Evolutionary conservation across 2,888 invertebrate species (phyloP), one percentile per base, ranked within the genome.

Genomic region (Cheilosia impressa): DNA sequence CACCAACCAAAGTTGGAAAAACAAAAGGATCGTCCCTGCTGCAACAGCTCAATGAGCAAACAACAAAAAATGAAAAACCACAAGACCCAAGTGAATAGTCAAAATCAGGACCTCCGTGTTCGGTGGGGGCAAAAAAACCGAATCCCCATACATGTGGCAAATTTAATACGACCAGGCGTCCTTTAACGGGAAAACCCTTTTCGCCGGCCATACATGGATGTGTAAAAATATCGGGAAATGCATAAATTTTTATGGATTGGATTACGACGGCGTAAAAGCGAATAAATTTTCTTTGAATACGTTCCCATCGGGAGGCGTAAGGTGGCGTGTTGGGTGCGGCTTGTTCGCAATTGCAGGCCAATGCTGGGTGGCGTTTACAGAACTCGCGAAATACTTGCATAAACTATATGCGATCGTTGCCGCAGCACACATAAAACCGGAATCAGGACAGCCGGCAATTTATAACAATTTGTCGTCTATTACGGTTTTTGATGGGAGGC

Each of bases 391-490:
- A 73, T 52, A 72, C 34, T 75, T 76, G 47, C 72, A 71, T 82
- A 72, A 72, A 68, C 66, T 52, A 73, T 52, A 73, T 45, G 55
- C 31, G 68, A 24, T 55, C 57, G 43, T 60, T 66, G 38, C 66
- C 52, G 55, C 60, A 63, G 55, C 60, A 71, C 31, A 75, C 60
- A 65, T 57, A 72, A 68, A 73, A 62, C 52, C 34, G 50, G 72
- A 76, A 85, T 80, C 81, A 81, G 63, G 72, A 73, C 62, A 60
- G 72, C 47, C 47, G 66, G 85, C 85, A 81, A 85, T 85, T 81
- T 85, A 85, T 85, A 85, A 85, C 85, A 85, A 85, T 85, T 85
- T 85, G 85, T 85, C 85, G 71, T 77, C 77, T 85, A 85, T 85
- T 85, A 85, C 62, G 71, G 81, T 66, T 71, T 80, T 66, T 80